Evolutionary conservation across 2,113 vertebrate species (phyloP).

Genomic region (Clarias magur): DNA sequence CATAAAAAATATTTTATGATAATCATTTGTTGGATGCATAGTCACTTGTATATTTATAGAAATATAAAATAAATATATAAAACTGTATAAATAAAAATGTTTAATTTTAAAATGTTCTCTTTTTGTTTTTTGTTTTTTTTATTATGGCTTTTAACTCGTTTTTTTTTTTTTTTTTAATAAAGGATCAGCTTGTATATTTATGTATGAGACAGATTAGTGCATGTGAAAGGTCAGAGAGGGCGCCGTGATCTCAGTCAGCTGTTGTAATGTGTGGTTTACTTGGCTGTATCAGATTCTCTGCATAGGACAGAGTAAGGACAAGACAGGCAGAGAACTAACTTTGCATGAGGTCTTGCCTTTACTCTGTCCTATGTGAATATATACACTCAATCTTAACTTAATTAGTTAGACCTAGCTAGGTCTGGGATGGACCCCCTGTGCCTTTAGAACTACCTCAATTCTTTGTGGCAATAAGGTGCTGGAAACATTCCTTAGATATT

Average conservation of each 20-base stretch:
- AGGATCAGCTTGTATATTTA: background rate
- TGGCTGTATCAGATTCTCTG: constrained; percentile 45
- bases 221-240: constrained; percentile 42
- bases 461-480: too few species aligned
- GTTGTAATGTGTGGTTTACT: constrained; percentile 60
- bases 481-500: too few species aligned
- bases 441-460: too few species aligned
- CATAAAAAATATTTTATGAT: background rate
- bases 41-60: background rate
- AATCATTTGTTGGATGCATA: background rate
- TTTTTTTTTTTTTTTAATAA: background rate
- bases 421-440: too few species aligned
- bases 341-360: too few species aligned
- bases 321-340: constrained; percentile 15
- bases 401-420: too few species aligned
- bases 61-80: too few species aligned
- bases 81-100: background rate
- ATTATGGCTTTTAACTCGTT: background rate
- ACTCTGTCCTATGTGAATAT: too few species aligned
- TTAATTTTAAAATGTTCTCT: background rate
- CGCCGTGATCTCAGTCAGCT: constrained; percentile 64
- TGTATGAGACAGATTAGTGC: background rate
- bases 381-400: too few species aligned
- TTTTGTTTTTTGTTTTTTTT: background rate
- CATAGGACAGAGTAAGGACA: constrained; percentile 21